Evolutionary conservation across 2,888 invertebrate genomes (phyloP).

Genomic region (Andrena bucephala): DNA sequence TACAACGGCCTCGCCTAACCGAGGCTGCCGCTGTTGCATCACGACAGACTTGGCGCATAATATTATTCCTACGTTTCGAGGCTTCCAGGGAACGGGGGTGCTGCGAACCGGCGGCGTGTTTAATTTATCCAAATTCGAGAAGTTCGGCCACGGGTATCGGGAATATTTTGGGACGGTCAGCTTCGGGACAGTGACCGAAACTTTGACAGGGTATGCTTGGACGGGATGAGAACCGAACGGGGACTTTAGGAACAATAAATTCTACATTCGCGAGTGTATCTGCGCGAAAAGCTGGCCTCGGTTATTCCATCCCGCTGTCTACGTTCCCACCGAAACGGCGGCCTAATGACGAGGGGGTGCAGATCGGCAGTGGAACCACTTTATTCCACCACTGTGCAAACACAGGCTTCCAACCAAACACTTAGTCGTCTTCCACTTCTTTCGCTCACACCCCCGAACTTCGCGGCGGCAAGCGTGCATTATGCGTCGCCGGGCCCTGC

Average conservation of each 20-base stretch:
- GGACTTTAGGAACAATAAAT: background rate
- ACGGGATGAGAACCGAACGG: background rate
- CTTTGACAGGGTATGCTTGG: background rate
- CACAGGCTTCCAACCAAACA: too few species aligned
- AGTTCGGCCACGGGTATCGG: slow-evolving; percentile 12
- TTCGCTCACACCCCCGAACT: background rate
- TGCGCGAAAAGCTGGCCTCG: too few species aligned
- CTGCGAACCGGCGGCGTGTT: slow-evolving; percentile 9
- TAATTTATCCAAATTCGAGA: slow-evolving; percentile 33
- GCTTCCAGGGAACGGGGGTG: background rate
- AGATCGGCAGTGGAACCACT: too few species aligned
- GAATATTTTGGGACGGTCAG: slow-evolving; percentile 3
- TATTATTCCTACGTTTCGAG: slow-evolving; percentile 48
- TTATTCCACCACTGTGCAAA: too few species aligned
- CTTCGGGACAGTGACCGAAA: background rate
- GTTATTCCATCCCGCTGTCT: too few species aligned
- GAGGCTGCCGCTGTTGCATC: slow-evolving; percentile 16
- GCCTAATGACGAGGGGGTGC: too few species aligned
- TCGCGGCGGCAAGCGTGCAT: background rate
- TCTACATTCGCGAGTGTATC: too few species aligned
- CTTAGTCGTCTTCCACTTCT: background rate
- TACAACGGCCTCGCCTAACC: slow-evolving; percentile 4
- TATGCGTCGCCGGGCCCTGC: slow-evolving; percentile 15
- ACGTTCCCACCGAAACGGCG: too few species aligned
- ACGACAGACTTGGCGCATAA: slow-evolving; percentile 43